Evolutionary conservation across 2,888 invertebrate genomes (phyloP), one percentile per base, ranked within the genome.

Genomic region (Stomorhina lunata): DNA sequence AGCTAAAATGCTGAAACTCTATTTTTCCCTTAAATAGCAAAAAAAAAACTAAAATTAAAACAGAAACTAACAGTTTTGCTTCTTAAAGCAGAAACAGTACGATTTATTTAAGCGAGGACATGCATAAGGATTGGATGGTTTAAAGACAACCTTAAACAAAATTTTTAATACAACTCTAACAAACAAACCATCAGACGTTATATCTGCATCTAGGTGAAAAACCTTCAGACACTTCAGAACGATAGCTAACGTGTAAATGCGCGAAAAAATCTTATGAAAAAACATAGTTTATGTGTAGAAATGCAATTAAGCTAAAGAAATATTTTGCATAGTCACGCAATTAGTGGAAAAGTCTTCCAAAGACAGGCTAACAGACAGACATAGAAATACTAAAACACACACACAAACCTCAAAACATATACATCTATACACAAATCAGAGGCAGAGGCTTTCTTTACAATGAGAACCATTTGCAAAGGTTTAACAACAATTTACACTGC

Each of bases 301-400:
- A 85, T 84, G 85, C 84, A 85, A 84, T 85, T 84, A 85, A 81
- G 82, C 72, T 63, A 68, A 75, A 80, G 84, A 85, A 85, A 84
- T 84, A 85, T 84, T 85, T 85, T 84, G 83, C 84, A 84, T 84
- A 85, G 85, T 84, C 85, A 85, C 84, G 85, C 85, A 85, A 85
- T 85, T 85, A 85, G 83, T 76, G 55, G 55, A 57, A 40, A 53
- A 37, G 37, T 48, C 37, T 40, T n/a, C 20, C 55, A 68, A 66
- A 66, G 34, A 32, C 55, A 75, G 17, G 22, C 29, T 25, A 17
- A 53, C n/a, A 61, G n/a, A 22, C 12, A 10, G 3, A 12, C 12
- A 50, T n/a, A 25, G 25, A 25, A 22, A 10, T n/a, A 12, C 50
- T 12, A 27, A 4, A 20, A 25, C 43, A 12, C 27, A 15, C 32